phyloP scores from a whole-genome alignment of 2,113 vertebrate genomes.

The Planiliza haematocheilus region DNA sequence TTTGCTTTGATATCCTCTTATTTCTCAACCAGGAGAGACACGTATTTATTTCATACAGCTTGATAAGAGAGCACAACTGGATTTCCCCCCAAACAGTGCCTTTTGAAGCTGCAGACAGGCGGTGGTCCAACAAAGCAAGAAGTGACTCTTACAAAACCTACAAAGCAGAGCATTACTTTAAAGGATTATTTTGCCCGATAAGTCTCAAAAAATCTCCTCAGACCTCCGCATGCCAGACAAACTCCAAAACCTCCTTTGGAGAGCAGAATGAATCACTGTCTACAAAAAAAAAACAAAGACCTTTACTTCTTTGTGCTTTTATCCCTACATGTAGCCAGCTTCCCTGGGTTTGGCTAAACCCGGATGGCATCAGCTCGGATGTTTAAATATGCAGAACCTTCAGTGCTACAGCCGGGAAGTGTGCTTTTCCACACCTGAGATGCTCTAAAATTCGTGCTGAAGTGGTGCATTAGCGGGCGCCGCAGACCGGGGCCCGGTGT shows the following conservation, averaged over 20 bases:
- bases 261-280: conserved; percentile 20
- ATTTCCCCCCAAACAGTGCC: background rate
- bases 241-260: conserved; percentile 6
- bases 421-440: conserved; percentile 36
- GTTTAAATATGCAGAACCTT: conserved; percentile 59
- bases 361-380: conserved; percentile 26
- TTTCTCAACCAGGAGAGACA: background rate
- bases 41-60: background rate
- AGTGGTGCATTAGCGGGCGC: conserved; percentile 36
- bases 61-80: conserved; percentile 7
- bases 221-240: conserved; percentile 16
- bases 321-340: conserved; percentile 12
- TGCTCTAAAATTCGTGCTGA: conserved; percentile 43
- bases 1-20: too few relatives aligned
- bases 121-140: conserved; percentile 16
- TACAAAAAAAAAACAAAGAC: conserved; percentile 5
- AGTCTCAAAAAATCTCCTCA: conserved; percentile 11
- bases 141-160: conserved; percentile 2
- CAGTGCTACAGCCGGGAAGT: conserved; percentile 13
- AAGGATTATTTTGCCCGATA: conserved; percentile 2
- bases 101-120: conserved; percentile 21
- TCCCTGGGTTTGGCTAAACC: conserved; percentile 18
- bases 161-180: conserved; percentile 20
- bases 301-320: conserved; percentile 13
- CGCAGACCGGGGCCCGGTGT: conserved; percentile 3